These are phyloP conservation scores for Stomatorhinus walkeri DNA, from an alignment of 2,797 vertebrate species.

Conservation along the genomic window DNA sequence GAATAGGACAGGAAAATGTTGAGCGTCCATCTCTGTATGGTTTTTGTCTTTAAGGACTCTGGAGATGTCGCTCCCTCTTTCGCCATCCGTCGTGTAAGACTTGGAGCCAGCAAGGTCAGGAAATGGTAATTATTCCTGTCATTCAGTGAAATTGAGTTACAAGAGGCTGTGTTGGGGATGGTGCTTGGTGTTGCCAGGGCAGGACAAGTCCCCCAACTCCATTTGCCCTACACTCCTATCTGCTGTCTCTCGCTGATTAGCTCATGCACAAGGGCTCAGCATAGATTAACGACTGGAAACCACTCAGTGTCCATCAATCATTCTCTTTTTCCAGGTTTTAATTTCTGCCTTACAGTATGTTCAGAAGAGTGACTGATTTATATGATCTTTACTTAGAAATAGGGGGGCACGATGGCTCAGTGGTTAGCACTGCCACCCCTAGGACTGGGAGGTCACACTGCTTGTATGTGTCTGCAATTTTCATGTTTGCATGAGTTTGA, in stretches of 20 bases:
- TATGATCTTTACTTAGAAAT: neutral
- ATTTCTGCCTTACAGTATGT: neutral
- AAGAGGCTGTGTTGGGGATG: neutral
- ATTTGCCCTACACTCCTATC: neutral
- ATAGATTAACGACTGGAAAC: neutral
- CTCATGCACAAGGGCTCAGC: neutral
- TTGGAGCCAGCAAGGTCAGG: neutral
- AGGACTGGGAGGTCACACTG: neutral
- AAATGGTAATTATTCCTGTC: constrained; percentile 9
- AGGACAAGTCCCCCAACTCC: neutral
- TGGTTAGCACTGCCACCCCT: neutral
- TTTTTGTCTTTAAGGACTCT: neutral
- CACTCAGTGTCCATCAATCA: neutral
- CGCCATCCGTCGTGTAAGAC: neutral
- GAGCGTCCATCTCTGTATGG: neutral
- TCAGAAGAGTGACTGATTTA: neutral
- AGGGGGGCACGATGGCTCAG: neutral
- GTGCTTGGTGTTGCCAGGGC: neutral
- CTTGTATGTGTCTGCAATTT: neutral
- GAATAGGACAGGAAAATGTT: neutral
- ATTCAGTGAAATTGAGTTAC: constrained; percentile 21
- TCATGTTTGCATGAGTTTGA: neutral
- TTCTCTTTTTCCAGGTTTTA: neutral
- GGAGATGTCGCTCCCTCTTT: neutral
- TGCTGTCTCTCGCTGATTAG: neutral